Base-by-base conservation (phyloP, 2,113 vertebrate species). In the Otolemur garnettii region DNA sequence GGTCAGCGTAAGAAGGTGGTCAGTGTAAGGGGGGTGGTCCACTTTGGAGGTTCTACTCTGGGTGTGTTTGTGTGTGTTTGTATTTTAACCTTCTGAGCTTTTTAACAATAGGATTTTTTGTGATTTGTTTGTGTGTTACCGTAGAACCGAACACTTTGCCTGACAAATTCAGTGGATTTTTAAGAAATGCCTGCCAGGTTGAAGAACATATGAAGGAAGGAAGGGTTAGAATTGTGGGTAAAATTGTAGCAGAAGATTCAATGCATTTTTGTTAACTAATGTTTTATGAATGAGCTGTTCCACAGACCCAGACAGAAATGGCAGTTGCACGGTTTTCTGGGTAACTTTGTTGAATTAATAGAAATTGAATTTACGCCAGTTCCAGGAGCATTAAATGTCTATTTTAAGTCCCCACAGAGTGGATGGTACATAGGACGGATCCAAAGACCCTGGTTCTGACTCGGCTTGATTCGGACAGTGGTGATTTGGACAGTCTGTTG, bases 261-360 rank as follows among this genome's bases (percentile, higher is more conserved):
- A 1, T 81, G 21, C 35, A 35, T 68, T 62, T 68, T 68, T 68
- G 57, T 72, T 92, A 22, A 78, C 66, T 45, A 8, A 35, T 62
- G 42, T 60, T 92, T 88, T 85, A 80, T 91, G 79, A 78, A 38
- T 77, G 84, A 93, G 26, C 19, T 74, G 38, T 86, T 85, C 22
- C 28, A 14, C 9, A 83, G 86, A 74, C 7, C 7, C 45, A 79
- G 89, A 38, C 38, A 64, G 66, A 84, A 85, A 62, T 89, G 28
- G 30, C 21, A 45, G 26, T 30, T 92, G 84, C 85, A 8, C 9
- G 82, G 66, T 92, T 90, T 82, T 42, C 74, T 45, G 0, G 19
- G 13, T 50, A 66, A 91, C 53, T 91, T 91, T 93, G 33, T 60
- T 87, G 28, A 82, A 38, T 55, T 80, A 35, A 45, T n/a, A 82